Percentiles rank a stretch among this genome's conserved stretches.
These are phyloP conservation scores for Lerista edwardsae DNA, from an alignment of 2,797 vertebrate species.

Conservation along the genomic window DNA sequence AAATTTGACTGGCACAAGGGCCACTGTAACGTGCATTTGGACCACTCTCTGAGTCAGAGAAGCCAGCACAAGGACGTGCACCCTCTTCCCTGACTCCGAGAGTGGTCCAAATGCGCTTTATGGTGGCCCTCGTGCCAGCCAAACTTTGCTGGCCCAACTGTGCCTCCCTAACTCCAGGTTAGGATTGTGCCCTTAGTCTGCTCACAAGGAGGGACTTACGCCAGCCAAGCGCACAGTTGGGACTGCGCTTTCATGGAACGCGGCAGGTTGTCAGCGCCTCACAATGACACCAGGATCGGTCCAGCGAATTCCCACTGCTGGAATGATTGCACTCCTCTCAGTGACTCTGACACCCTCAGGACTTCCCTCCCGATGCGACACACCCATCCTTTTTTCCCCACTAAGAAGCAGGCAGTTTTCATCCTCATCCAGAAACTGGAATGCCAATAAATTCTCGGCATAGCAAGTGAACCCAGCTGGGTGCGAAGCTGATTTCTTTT, in stretches of 20 bases:
- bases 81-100: too few species aligned
- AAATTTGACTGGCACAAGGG: too few species aligned
- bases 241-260: background rate
- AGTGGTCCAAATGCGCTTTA: too few species aligned
- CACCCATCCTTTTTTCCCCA: constrained; percentile 32
- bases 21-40: too few species aligned
- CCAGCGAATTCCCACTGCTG: background rate
- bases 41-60: too few species aligned
- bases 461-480: constrained; percentile 1
- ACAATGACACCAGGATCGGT: background rate
- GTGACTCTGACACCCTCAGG: constrained; percentile 7
- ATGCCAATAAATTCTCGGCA: constrained; percentile 10
- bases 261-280: background rate
- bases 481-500: constrained; percentile 24
- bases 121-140: too few species aligned
- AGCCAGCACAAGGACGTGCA: too few species aligned
- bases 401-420: constrained; percentile 25
- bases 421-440: background rate
- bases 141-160: too few species aligned
- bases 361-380: constrained; percentile 33
- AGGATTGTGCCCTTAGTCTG: too few species aligned
- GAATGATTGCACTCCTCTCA: background rate
- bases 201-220: too few species aligned
- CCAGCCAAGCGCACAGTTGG: background rate
- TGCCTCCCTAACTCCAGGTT: too few species aligned